Evolutionary conservation across 1,140 invertebrate species (phyloP).

Genomic region (Oryctes rhinoceros): DNA sequence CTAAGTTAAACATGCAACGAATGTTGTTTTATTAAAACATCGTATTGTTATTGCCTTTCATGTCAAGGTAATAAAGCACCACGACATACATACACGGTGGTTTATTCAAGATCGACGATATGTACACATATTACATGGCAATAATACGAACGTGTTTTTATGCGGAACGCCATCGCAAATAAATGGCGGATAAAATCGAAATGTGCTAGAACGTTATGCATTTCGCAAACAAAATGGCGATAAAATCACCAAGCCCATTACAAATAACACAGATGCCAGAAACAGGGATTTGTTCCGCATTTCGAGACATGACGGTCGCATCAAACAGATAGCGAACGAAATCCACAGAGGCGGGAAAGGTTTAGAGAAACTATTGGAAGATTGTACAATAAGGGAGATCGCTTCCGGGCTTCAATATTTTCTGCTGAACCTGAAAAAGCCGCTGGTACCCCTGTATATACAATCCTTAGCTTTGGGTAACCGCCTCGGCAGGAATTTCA

Average conservation of each 20-base stretch:
- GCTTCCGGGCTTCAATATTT: slow-evolving; percentile 61
- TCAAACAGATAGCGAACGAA: slow-evolving; percentile 47
- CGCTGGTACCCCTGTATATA: slow-evolving; percentile 61
- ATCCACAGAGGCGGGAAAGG: slow-evolving; percentile 45
- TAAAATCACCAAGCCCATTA: background rate
- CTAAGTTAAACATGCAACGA: too few species aligned
- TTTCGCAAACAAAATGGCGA: background rate
- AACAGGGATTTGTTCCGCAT: slow-evolving; percentile 49
- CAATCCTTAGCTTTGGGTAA: slow-evolving; percentile 62
- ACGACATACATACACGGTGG: too few species aligned
- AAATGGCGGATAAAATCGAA: background rate
- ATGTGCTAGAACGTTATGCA: slow-evolving; percentile 1
- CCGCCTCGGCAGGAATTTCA: background rate
- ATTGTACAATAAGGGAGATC: slow-evolving; percentile 51
- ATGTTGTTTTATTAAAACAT: too few species aligned
- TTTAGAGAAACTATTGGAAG: slow-evolving; percentile 50
- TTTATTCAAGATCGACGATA: too few species aligned
- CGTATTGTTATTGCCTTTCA: too few species aligned
- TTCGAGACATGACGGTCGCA: slow-evolving; percentile 43
- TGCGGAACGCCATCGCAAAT: background rate
- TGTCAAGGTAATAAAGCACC: too few species aligned
- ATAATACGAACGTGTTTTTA: background rate
- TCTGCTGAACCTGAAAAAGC: slow-evolving; percentile 59
- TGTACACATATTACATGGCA: too few species aligned
- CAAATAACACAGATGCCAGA: slow-evolving; percentile 43